A percentile compares a stretch with the other conserved stretches of the same genome.
These are phyloP conservation scores for Melinopterus prodromus DNA, from an alignment of 2,888 invertebrate genomes.

Conservation along the genomic window DNA sequence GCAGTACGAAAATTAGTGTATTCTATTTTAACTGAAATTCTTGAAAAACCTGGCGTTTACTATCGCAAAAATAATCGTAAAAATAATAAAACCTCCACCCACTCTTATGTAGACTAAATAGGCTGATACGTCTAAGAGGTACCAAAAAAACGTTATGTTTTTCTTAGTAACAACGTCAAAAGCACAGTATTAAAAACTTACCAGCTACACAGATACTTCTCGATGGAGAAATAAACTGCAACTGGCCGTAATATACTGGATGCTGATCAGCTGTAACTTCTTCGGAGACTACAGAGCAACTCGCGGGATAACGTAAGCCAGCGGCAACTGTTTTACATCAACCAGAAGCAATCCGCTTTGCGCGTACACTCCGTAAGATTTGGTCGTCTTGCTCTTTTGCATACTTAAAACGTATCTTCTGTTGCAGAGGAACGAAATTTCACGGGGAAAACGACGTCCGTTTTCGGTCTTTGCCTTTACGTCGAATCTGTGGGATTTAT, in stretches of 20 bases:
- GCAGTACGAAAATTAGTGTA: too few relatives aligned
- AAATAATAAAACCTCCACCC: too few relatives aligned
- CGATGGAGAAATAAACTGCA: conserved; percentile 24
- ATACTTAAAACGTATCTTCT: neutral
- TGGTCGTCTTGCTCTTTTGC: neutral
- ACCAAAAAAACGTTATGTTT: neutral
- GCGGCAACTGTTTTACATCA: neutral
- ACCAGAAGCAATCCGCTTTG: neutral
- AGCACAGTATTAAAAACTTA: conserved; percentile 5
- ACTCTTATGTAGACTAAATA: too few relatives aligned
- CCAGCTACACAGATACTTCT: conserved; percentile 21
- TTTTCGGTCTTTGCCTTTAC: neutral
- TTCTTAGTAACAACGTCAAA: neutral
- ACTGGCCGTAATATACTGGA: neutral
- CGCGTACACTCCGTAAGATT: neutral
- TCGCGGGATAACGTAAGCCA: neutral
- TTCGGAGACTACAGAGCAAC: neutral
- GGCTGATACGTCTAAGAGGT: too few relatives aligned
- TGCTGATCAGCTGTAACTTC: neutral
- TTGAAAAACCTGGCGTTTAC: too few relatives aligned
- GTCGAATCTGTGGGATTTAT: neutral
- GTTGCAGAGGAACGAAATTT: neutral
- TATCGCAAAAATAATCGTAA: too few relatives aligned
- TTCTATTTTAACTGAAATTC: too few relatives aligned
- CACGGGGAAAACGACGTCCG: neutral